Base-by-base conservation (phyloP, 37 sponge, comb jelly and placozoan genomes). In the Chondrosia reniformis region DNA sequence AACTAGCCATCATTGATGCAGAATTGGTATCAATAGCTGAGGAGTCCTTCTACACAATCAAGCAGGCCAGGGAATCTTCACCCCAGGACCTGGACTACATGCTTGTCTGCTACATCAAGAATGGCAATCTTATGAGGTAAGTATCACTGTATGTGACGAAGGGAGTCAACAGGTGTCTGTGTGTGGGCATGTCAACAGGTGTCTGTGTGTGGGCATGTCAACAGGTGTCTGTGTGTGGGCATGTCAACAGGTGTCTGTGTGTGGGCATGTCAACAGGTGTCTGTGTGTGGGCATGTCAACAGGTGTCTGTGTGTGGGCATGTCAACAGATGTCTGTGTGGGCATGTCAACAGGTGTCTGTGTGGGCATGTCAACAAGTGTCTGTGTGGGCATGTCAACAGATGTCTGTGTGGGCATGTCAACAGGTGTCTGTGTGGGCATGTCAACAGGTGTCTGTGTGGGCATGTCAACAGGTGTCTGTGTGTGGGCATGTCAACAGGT, bases 191-290 rank as follows among this genome's bases (percentile, higher is more conserved):
- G n/a, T n/a, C n/a, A n/a, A n/a, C n/a, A n/a, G n/a, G 67, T 66
- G 67, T 31, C 21, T 66, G 67, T 66, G 67, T 66, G 39, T 66
- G 39, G 32, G 54, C 17, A 49, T 17, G 12, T 49, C 54, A 49
- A 12, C 12, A 49, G 12, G 67, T 66, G 67, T 66, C 21, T 66
- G 67, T 66, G 39, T 66, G 67, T 66, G 39, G 32, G 67, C 38
- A 31, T 31, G 67, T 66, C 21, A 30, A 30, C 36, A 30, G 32
- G 67, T 66, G 39, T 66, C 39, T 66, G 39, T 66, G 67, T 66
- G 39, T 31, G 67, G 32, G 39, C 36, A 40, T 66, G 39, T 31
- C 27, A 25, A 22, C 27, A 62, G 13, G 27, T 22, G 27, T 62
- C 8, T 22, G 17, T 62, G n/a, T 22, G 63, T 62, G 39, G 32